A percentile compares a stretch with the other conserved stretches of the same genome.
Conservation (phyloP, 2,113 vertebrate genomes). For the Motacilla tschutschensis region DNA sequence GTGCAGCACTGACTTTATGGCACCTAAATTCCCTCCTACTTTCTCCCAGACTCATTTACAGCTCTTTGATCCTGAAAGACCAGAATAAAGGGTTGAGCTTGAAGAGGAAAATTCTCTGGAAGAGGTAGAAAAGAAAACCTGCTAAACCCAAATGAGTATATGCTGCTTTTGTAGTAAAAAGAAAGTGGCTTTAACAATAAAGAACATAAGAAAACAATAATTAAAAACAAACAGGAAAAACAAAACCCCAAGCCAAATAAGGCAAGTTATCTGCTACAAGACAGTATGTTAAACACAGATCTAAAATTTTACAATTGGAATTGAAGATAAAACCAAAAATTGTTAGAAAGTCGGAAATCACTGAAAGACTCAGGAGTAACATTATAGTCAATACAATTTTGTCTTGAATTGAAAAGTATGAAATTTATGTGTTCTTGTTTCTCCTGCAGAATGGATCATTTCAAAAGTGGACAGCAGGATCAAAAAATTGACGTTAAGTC, state of each 20-base stretch:
- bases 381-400: not conserved
- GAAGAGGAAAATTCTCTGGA: not conserved
- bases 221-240: not conserved
- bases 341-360: not conserved
- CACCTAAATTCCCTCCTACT: conserved; percentile 2
- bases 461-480: conserved; percentile 13
- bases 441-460: conserved; percentile 13
- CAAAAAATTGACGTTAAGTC: not conserved
- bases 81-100: not conserved
- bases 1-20: conserved; percentile 57
- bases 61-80: not conserved
- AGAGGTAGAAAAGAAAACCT: not conserved
- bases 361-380: not conserved
- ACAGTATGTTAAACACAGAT: not conserved
- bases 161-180: conserved; percentile 5
- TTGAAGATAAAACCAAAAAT: not conserved
- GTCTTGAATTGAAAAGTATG: not conserved
- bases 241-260: not conserved
- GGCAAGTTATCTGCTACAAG: not conserved
- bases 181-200: not conserved
- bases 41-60: not conserved
- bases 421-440: not conserved
- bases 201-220: not conserved
- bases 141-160: not conserved
- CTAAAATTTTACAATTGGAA: not conserved